Evolutionary conservation across 2,113 vertebrate genomes (phyloP).

Genomic region (Oncorhynchus gorbuscha): DNA sequence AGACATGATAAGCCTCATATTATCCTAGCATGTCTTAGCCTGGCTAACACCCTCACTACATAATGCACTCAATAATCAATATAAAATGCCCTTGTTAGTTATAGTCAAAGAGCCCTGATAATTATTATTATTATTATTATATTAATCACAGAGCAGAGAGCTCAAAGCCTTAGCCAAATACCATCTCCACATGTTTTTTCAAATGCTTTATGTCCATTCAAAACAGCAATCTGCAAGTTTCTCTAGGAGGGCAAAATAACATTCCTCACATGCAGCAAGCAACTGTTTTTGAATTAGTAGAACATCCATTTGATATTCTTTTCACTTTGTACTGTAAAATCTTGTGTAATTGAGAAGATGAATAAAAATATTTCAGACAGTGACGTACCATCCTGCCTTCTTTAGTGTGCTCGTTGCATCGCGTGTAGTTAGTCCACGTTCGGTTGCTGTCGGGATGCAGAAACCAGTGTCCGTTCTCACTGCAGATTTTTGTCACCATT

Average conservation of each 20-base stretch:
- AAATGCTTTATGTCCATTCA: not conserved
- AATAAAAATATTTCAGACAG: not conserved
- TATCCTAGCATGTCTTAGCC: not conserved
- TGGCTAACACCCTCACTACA: not conserved
- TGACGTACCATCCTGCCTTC: constrained; percentile 84
- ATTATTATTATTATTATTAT: no score
- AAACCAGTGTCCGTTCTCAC: constrained; percentile 88
- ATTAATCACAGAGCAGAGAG: no score
- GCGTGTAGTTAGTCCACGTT: constrained; percentile 94
- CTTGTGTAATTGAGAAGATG: no score
- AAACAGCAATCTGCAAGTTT: no score
- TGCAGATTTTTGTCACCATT: constrained; percentile 92
- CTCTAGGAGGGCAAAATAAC: no score
- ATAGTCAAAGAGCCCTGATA: no score
- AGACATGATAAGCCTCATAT: constrained; percentile 16
- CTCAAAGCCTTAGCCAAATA: no score
- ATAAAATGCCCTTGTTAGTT: no score
- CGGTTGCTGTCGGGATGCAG: constrained; percentile 90
- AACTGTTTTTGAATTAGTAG: no score
- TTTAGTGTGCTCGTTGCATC: constrained; percentile 80
- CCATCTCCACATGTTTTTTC: not conserved
- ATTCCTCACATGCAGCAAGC: no score
- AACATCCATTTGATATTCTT: no score
- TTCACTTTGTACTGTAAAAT: no score
- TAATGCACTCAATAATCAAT: not conserved